These are phyloP conservation scores for Oncorhynchus masou DNA, from an alignment of 2,113 vertebrate species.

Conservation along the genomic window DNA sequence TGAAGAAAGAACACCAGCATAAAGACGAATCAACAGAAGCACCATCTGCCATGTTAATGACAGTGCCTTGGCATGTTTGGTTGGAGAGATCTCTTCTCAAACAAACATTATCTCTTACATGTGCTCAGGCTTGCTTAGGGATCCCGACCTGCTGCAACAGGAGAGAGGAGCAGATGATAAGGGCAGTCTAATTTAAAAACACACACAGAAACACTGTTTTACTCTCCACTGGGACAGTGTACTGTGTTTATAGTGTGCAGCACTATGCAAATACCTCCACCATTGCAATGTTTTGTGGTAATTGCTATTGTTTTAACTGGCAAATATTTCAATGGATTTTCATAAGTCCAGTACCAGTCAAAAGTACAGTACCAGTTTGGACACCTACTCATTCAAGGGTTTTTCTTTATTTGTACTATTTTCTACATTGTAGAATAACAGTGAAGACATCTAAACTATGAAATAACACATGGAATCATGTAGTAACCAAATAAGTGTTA, in stretches of 20 bases:
- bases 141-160: background rate
- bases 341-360: no score
- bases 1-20: constrained; percentile 54
- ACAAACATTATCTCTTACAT: constrained; percentile 51
- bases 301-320: background rate
- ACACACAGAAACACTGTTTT: constrained; percentile 10
- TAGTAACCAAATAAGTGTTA: no score
- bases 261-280: background rate
- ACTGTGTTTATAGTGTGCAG: constrained; percentile 4
- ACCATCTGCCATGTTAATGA: constrained; percentile 72
- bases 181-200: constrained; percentile 1
- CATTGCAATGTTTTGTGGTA: background rate
- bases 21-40: constrained; percentile 58
- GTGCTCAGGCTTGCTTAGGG: background rate
- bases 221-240: constrained; percentile 4
- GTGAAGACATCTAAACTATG: no score
- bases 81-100: constrained; percentile 39
- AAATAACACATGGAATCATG: no score
- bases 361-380: no score
- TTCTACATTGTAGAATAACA: no score
- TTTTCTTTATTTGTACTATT: background rate
- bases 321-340: background rate
- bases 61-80: constrained; percentile 56
- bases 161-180: constrained; percentile 32
- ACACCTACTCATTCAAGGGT: no score